phyloP scores from a whole-genome alignment of 2,797 vertebrate species.

The Enteromius afrohamiltoni region DNA sequence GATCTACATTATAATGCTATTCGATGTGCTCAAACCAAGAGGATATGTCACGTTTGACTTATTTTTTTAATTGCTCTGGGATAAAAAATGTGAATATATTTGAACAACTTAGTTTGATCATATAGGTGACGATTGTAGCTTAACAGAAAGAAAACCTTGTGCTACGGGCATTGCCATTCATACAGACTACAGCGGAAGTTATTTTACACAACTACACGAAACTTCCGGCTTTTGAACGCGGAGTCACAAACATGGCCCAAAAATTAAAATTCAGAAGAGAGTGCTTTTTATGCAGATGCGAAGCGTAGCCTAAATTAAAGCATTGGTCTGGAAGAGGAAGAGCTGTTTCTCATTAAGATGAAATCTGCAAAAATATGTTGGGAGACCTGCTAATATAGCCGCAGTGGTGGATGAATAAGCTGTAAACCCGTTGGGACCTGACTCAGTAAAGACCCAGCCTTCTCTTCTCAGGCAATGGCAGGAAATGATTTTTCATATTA shows the following conservation, averaged over 20 bases:
- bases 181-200: too few species aligned
- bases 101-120: too few species aligned
- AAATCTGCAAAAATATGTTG: conserved; percentile 40
- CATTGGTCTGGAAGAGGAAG: conserved; percentile 32
- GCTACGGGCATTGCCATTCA: too few species aligned
- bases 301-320: conserved; percentile 38
- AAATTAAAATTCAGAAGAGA: conserved; percentile 31
- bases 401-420: conserved; percentile 26
- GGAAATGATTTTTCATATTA: conserved; percentile 28
- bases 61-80: too few species aligned
- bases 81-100: too few species aligned
- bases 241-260: conserved; percentile 30
- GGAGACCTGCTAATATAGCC: conserved; percentile 29
- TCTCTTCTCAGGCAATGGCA: conserved; percentile 22
- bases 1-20: too few species aligned
- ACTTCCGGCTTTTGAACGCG: too few species aligned
- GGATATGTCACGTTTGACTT: too few species aligned
- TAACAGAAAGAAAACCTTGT: too few species aligned
- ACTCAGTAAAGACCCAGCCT: conserved; percentile 25
- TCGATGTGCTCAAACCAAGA: too few species aligned
- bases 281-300: conserved; percentile 18
- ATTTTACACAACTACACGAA: too few species aligned
- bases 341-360: conserved; percentile 43
- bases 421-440: conserved; percentile 30
- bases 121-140: too few species aligned